Percentiles rank a stretch among this genome's conserved stretches.
Evolutionary conservation across 2,113 vertebrate species (phyloP).

Genomic region (Xiphophorus couchianus): DNA sequence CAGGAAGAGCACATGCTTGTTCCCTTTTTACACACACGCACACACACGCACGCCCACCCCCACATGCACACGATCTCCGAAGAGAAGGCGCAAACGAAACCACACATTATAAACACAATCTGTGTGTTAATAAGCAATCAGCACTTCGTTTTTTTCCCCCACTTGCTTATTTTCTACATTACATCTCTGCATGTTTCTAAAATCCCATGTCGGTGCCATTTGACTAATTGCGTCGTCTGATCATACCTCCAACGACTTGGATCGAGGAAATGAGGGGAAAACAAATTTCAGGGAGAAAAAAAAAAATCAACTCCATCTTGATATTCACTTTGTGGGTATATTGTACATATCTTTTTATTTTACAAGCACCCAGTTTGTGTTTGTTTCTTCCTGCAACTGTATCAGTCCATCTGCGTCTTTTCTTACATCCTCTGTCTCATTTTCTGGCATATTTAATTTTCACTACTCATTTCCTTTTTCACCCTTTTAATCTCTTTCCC

Average conservation of each 20-base stretch:
- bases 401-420: constrained; percentile 28
- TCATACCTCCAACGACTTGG: constrained; percentile 51
- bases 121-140: constrained; percentile 71
- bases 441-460: constrained; percentile 38
- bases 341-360: constrained; percentile 6
- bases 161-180: constrained; percentile 13
- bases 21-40: constrained; percentile 2
- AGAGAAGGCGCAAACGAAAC: constrained; percentile 12
- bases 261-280: constrained; percentile 45
- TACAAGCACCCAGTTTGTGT: constrained; percentile 12
- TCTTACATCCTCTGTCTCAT: constrained; percentile 14
- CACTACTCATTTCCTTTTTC: constrained; percentile 12
- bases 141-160: constrained; percentile 21
- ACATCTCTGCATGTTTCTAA: constrained; percentile 51
- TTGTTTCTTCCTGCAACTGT: constrained; percentile 22
- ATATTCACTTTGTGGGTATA: constrained; percentile 19
- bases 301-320: constrained; percentile 31
- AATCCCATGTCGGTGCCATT: constrained; percentile 63
- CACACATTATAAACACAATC: constrained; percentile 56
- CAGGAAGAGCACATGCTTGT: constrained; percentile 18
- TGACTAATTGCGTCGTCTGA: constrained; percentile 71
- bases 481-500: constrained; percentile 7
- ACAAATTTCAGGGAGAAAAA: constrained; percentile 42
- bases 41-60: neutral
- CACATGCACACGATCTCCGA: constrained; percentile 2